phyloP scores from a whole-genome alignment of 2,888 invertebrate species.

The Watsonalla binaria region DNA sequence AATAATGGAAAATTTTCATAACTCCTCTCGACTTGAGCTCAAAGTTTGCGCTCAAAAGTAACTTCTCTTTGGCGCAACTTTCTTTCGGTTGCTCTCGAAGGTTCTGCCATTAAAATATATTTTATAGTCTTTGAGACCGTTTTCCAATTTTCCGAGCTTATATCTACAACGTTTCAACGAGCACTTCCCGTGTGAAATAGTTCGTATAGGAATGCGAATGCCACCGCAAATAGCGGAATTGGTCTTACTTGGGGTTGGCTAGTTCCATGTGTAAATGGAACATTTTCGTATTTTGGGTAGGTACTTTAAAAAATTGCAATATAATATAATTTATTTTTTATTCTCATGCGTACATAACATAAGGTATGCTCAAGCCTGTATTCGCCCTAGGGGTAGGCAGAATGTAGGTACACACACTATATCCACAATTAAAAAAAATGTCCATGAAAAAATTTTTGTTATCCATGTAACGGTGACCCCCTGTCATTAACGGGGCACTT shows the following conservation, averaged over 20 bases:
- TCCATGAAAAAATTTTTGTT: no score
- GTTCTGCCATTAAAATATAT: constrained; percentile 1
- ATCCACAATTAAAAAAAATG: no score
- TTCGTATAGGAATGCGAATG: not conserved
- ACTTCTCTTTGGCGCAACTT: not conserved
- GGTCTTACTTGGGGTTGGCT: not conserved
- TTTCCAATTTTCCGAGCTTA: not conserved
- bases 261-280: no score
- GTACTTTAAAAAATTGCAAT: no score
- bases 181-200: not conserved
- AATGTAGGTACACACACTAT: no score
- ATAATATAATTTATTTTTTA: no score
- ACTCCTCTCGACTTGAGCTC: not conserved
- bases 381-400: no score
- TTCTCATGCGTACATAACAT: no score
- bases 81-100: not conserved
- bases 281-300: no score
- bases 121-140: constrained; percentile 1
- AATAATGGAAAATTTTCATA: constrained; percentile 2
- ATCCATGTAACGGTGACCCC: no score
- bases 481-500: no score
- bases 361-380: no score
- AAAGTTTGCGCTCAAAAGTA: constrained; percentile 1
- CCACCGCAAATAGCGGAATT: not conserved
- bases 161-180: not conserved